Percentiles rank a stretch among this genome's conserved stretches.
These are phyloP conservation scores for human DNA, from an alignment of 2,113 vertebrate species.

Conservation along the genomic window DNA sequence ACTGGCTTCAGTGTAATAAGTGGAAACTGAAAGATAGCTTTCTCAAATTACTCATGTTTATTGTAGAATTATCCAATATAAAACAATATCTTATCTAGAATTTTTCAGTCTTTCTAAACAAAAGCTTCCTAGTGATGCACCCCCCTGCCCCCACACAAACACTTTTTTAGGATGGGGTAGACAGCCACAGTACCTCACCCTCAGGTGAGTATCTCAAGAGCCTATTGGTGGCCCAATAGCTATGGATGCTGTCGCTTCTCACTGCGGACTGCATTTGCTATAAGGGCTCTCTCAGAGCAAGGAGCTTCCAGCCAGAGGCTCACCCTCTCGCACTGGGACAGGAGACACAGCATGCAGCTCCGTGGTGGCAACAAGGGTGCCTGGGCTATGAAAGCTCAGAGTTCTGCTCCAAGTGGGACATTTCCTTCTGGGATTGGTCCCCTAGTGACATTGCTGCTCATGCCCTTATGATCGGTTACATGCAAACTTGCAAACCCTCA, in stretches of 20 bases:
- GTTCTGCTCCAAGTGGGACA: background rate
- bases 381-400: background rate
- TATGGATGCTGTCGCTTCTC: background rate
- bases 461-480: background rate
- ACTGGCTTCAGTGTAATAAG: no score
- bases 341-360: background rate
- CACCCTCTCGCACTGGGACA: background rate
- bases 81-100: background rate
- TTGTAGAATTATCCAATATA: background rate
- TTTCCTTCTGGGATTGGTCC: background rate
- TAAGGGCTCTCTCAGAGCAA: no score
- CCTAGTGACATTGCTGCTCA: no score
- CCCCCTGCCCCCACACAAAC: background rate
- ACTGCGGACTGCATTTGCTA: background rate
- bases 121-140: background rate
- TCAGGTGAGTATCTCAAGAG: background rate
- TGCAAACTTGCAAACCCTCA: background rate
- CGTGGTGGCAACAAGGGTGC: no score
- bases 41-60: background rate
- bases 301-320: background rate
- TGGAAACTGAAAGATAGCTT: background rate
- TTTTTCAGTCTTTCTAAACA: background rate
- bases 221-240: background rate
- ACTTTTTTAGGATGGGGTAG: background rate
- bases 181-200: background rate